These are phyloP conservation scores for Dasypolia templi DNA, from an alignment of 2,888 invertebrate species.

Conservation along the genomic window DNA sequence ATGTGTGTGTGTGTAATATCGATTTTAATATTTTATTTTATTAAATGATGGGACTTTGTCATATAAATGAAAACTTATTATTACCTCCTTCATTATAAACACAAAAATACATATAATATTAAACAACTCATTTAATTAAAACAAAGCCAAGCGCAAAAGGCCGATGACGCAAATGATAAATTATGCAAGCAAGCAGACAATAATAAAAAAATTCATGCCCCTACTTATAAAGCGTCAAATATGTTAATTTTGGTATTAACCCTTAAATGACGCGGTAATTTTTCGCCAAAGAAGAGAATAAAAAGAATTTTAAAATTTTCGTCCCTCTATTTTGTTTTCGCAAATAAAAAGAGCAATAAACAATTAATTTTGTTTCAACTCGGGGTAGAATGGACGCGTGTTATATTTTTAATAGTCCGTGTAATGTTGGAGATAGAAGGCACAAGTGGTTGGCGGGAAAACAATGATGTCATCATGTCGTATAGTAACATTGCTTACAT, in stretches of 20 bases:
- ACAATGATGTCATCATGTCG: neutral
- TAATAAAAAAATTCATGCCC: slow-evolving; percentile 38
- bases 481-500: neutral
- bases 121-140: slow-evolving; percentile 31
- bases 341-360: slow-evolving; percentile 56
- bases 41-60: no score
- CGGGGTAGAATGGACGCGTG: slow-evolving; percentile 46
- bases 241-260: slow-evolving; percentile 53
- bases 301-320: slow-evolving; percentile 20
- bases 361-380: slow-evolving; percentile 65
- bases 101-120: slow-evolving; percentile 29
- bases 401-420: slow-evolving; percentile 66
- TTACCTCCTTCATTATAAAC: slow-evolving; percentile 13
- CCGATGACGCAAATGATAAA: slow-evolving; percentile 39
- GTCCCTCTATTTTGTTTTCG: slow-evolving; percentile 41
- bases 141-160: slow-evolving; percentile 5
- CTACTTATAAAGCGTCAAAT: slow-evolving; percentile 39
- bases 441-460: slow-evolving; percentile 21
- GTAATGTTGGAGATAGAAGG: slow-evolving; percentile 25
- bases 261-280: slow-evolving; percentile 35
- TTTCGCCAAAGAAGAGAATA: slow-evolving; percentile 12
- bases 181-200: slow-evolving; percentile 47
- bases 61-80: no score
- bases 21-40: no score
- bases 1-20: no score